These are phyloP conservation scores for Aleadryas rufinucha DNA, from an alignment of 2,113 vertebrate genomes.

Conservation along the genomic window DNA sequence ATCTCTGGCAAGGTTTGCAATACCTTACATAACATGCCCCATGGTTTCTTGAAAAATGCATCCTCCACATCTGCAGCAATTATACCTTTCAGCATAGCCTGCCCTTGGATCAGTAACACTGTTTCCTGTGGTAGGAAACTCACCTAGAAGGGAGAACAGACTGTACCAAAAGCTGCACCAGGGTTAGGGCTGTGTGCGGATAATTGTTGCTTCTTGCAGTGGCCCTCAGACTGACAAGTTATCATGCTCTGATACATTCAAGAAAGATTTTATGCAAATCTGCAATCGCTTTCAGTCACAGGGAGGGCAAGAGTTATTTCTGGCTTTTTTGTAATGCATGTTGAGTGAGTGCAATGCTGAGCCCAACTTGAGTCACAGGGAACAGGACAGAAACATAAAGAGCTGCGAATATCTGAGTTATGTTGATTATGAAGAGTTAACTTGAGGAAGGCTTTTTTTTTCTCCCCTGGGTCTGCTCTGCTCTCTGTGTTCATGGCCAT, in stretches of 20 bases:
- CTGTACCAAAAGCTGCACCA: background rate
- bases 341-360: background rate
- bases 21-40: background rate
- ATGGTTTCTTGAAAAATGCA: background rate
- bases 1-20: background rate
- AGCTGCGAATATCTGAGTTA: background rate
- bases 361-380: background rate
- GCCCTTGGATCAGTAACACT: background rate
- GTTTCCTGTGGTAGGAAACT: background rate
- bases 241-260: background rate
- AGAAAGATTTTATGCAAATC: background rate
- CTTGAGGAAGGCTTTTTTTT: background rate
- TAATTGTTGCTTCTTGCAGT: background rate
- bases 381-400: background rate
- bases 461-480: background rate
- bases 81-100: background rate
- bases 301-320: background rate
- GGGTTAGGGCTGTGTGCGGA: no score
- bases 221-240: background rate
- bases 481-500: fast-evolving
- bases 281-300: background rate
- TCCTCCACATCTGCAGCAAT: background rate
- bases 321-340: background rate
- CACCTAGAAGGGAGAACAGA: fast-evolving
- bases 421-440: background rate